Evolutionary conservation across 2,888 invertebrate species (phyloP).

Genomic region (Rhaphigaster nebulosa): DNA sequence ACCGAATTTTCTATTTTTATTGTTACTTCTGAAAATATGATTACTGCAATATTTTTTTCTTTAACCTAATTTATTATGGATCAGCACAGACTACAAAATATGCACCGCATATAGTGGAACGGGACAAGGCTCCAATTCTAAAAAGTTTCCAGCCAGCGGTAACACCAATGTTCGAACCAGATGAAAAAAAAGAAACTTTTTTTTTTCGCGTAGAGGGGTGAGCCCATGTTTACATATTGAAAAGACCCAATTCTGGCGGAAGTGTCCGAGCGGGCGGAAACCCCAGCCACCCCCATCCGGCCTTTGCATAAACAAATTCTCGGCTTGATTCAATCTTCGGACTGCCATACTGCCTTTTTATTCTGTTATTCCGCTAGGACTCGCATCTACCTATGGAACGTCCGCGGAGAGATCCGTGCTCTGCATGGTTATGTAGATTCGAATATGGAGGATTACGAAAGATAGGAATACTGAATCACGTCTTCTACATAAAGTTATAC

Average conservation of each 20-base stretch:
- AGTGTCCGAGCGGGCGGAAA: constrained; percentile 59
- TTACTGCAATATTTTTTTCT: neutral
- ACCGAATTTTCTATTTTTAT: too few relatives aligned
- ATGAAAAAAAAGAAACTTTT: constrained; percentile 27
- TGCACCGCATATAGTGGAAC: neutral
- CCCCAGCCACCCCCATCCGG: constrained; percentile 54
- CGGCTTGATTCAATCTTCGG: constrained; percentile 63
- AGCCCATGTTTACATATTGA: constrained; percentile 58
- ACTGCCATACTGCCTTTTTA: constrained; percentile 47
- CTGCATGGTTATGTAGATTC: constrained; percentile 13
- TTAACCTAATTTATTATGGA: neutral
- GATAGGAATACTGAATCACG: neutral
- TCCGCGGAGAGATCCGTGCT: constrained; percentile 21
- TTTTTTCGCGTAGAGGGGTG: neutral
- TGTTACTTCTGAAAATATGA: too few relatives aligned
- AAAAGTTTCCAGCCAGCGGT: constrained; percentile 16
- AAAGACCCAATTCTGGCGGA: constrained; percentile 58
- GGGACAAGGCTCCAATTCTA: neutral
- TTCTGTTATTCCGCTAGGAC: constrained; percentile 53
- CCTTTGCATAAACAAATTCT: constrained; percentile 64
- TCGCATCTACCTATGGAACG: constrained; percentile 17
- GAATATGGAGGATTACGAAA: neutral
- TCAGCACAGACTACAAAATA: neutral
- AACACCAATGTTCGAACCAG: constrained; percentile 31
- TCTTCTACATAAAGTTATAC: neutral